Conservation (phyloP, 2,888 invertebrate species). For the Xestia xanthographa region DNA sequence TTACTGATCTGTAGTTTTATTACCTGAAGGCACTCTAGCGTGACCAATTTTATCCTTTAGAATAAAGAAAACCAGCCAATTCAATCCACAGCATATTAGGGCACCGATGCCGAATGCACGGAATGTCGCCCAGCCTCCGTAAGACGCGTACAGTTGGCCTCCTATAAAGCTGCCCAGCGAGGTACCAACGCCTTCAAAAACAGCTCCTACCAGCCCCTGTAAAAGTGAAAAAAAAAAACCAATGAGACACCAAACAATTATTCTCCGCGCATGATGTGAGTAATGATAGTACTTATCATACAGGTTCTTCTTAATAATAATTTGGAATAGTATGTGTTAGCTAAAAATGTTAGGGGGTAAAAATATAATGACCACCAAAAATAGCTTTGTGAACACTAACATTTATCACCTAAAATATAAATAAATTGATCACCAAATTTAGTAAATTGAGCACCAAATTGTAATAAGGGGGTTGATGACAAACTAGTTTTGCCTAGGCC, state of each 20-base stretch:
- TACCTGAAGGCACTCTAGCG: conserved; percentile 79
- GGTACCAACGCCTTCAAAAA: conserved; percentile 96
- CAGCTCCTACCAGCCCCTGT: conserved; percentile 95
- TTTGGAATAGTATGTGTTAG: background rate
- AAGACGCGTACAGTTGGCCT: conserved; percentile 92
- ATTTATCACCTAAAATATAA: too few relatives aligned
- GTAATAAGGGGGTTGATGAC: too few relatives aligned
- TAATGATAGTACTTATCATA: background rate
- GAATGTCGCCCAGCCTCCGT: conserved; percentile 93
- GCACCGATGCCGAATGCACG: conserved; percentile 93
- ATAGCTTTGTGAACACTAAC: too few relatives aligned
- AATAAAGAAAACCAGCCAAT: conserved; percentile 88
- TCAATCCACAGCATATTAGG: conserved; percentile 91
- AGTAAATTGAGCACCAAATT: too few relatives aligned
- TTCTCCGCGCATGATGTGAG: background rate
- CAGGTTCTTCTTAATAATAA: background rate
- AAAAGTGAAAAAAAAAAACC: conserved; percentile 63
- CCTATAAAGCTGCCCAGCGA: conserved; percentile 95
- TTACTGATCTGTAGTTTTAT: conserved; percentile 63
- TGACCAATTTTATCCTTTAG: conserved; percentile 72
- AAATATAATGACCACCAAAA: too few relatives aligned
- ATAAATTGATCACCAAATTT: too few relatives aligned
- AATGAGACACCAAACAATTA: background rate
- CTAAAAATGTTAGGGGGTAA: too few relatives aligned
- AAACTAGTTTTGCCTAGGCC: too few relatives aligned